These are phyloP conservation scores for Branchinecta lynchi DNA, from an alignment of 1,140 invertebrate species.

Conservation along the genomic window DNA sequence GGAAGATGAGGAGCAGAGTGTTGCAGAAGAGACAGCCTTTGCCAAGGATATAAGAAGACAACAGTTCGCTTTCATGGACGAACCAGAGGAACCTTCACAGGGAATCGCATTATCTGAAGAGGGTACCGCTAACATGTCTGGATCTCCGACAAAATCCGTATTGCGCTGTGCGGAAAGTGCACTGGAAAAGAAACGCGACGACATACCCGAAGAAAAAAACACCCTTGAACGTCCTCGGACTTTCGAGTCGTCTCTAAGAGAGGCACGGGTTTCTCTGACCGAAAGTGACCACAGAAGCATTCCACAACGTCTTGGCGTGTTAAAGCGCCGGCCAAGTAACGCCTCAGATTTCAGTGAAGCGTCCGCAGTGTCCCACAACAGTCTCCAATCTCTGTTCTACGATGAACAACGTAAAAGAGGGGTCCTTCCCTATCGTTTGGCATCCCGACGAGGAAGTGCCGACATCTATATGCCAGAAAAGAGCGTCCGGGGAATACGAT, in stretches of 20 bases:
- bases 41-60: too few relatives aligned
- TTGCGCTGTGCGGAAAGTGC: too few relatives aligned
- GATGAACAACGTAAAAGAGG: not conserved
- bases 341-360: constrained; percentile 8
- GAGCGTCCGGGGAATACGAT: not conserved
- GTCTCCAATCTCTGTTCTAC: not conserved
- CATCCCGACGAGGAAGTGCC: not conserved
- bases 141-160: too few relatives aligned
- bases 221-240: not conserved
- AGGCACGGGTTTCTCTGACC: not conserved
- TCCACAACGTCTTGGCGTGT: not conserved
- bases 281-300: constrained; percentile 4
- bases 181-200: too few relatives aligned
- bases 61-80: too few relatives aligned
- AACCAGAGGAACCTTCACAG: too few relatives aligned
- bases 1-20: not conserved
- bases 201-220: too few relatives aligned
- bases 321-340: not conserved
- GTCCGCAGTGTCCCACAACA: not conserved
- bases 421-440: not conserved
- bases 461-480: not conserved
- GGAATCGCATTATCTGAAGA: too few relatives aligned
- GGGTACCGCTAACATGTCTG: too few relatives aligned
- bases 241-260: not conserved
- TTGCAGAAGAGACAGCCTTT: too few relatives aligned